Conservation (phyloP, 2,797 vertebrate genomes). For the Chiloscyllium punctatum region DNA sequence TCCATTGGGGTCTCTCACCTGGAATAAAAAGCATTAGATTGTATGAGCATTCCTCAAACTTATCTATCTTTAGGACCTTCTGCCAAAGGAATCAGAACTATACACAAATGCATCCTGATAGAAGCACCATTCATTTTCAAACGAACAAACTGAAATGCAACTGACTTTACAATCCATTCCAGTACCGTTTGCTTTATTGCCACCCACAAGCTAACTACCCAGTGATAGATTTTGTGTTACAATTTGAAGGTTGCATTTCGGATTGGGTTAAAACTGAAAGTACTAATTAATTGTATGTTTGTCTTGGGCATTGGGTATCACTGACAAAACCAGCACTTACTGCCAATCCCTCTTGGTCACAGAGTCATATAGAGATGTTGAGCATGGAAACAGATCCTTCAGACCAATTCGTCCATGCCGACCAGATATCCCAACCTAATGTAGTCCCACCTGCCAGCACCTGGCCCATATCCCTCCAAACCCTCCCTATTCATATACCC, state of each 20-base stretch:
- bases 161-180: not conserved
- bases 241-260: not conserved
- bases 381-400: no score
- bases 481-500: no score
- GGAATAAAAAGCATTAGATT: not conserved
- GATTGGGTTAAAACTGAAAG: not conserved
- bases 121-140: not conserved
- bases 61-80: not conserved
- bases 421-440: no score
- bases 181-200: not conserved
- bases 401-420: no score
- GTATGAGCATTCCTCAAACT: not conserved
- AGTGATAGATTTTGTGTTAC: not conserved
- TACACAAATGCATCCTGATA: not conserved
- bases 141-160: not conserved
- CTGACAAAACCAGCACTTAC: no score
- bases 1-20: not conserved
- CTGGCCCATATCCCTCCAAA: no score
- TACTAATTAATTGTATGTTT: not conserved
- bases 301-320: no score
- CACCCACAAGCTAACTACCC: not conserved
- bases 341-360: no score
- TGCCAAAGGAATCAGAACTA: not conserved
- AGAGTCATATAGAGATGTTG: no score
- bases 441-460: no score